These are phyloP conservation scores for Sus scrofa DNA, from an alignment of 2,113 vertebrate species.

Conservation along the genomic window DNA sequence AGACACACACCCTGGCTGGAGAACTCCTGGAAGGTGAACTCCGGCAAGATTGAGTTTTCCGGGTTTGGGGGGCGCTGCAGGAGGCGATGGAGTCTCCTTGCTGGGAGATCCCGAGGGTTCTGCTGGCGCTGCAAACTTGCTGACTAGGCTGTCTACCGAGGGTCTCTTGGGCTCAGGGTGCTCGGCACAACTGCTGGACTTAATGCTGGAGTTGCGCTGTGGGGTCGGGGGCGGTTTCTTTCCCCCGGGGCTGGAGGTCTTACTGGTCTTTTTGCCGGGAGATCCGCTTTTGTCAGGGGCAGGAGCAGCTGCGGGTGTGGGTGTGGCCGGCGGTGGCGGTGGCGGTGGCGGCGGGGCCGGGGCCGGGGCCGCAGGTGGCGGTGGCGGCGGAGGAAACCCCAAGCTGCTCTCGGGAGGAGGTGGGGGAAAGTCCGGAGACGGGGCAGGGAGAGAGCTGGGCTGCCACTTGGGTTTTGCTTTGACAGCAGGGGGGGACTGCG, in stretches of 20 bases:
- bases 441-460: conserved; percentile 89
- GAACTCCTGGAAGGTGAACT: conserved; percentile 90
- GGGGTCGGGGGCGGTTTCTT: conserved; percentile 96
- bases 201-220: conserved; percentile 95
- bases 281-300: conserved; percentile 89
- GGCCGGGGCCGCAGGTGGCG: not conserved
- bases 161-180: conserved; percentile 93
- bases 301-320: conserved; percentile 86
- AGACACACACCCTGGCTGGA: conserved; percentile 87
- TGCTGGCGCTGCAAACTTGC: conserved; percentile 92
- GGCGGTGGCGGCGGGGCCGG: rapidly evolving
- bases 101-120: conserved; percentile 88
- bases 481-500: conserved; percentile 95
- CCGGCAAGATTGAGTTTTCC: conserved; percentile 94
- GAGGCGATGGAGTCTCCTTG: conserved; percentile 90
- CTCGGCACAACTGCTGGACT: conserved; percentile 88
- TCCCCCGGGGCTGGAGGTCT: conserved; percentile 89
- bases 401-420: conserved; percentile 92
- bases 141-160: conserved; percentile 94
- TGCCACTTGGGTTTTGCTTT: conserved; percentile 98
- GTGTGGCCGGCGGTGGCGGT: not conserved
- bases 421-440: conserved; percentile 96
- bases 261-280: conserved; percentile 89
- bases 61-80: conserved; percentile 95
- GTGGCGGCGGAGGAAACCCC: conserved; percentile 88